A percentile compares a stretch with the other conserved stretches of the same genome.
These are phyloP conservation scores for Aselliscus stoliczkanus DNA, from an alignment of 2,797 vertebrate species.

Conservation along the genomic window DNA sequence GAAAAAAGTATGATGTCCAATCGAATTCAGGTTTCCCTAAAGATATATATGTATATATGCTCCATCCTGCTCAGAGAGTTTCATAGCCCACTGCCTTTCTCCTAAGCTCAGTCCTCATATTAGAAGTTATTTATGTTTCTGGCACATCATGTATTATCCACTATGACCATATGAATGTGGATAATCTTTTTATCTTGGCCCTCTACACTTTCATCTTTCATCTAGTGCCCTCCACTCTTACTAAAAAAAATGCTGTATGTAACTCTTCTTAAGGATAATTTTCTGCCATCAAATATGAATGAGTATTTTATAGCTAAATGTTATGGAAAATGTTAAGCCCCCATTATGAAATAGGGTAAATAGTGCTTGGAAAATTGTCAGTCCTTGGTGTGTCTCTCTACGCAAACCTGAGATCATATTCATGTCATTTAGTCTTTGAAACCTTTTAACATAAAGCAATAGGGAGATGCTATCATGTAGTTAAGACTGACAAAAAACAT, in stretches of 20 bases:
- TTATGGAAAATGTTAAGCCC: not conserved
- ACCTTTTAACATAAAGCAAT: not conserved
- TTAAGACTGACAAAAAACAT: not conserved
- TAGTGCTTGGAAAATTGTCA: not conserved
- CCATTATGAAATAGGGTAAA: not conserved
- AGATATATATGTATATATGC: not conserved
- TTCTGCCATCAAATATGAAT: not conserved
- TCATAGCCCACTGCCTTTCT: not conserved
- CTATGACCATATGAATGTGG: not conserved
- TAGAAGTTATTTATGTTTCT: conserved; percentile 15
- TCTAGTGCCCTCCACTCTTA: not conserved
- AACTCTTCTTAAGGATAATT: not conserved
- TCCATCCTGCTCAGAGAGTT: not conserved
- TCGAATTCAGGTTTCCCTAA: not conserved
- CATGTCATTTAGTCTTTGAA: not conserved
- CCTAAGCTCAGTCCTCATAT: not conserved
- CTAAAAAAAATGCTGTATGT: not conserved
- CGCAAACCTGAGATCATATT: not conserved
- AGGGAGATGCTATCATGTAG: not conserved
- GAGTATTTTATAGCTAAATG: not conserved
- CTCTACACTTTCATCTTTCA: not conserved
- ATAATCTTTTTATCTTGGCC: not conserved
- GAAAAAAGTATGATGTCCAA: not conserved
- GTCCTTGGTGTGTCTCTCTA: not conserved
- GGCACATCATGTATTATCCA: not conserved